phyloP scores from a whole-genome alignment of 2,113 vertebrate genomes.

The Microcebus jonahi region DNA sequence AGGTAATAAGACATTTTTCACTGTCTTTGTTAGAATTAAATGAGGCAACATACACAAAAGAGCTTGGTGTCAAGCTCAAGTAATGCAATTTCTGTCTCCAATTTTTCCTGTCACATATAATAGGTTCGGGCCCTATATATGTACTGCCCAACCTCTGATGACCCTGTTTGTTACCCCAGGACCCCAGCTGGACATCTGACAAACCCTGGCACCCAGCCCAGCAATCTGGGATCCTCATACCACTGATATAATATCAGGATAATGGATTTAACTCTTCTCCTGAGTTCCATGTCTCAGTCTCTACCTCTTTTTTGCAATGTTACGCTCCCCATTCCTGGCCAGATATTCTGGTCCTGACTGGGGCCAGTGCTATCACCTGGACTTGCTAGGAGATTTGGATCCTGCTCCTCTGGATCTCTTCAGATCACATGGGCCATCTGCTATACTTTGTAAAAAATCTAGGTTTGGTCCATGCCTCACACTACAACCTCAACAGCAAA shows the following conservation, averaged over 20 bases:
- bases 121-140: neutral
- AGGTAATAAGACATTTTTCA: neutral
- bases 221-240: no score
- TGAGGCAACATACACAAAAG: neutral
- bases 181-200: neutral
- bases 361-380: no score
- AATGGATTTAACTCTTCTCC: neutral
- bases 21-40: neutral
- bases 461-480: neutral
- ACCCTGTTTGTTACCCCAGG: neutral
- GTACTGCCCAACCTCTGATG: accelerated
- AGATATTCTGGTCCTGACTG: neutral
- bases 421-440: no score
- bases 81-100: neutral
- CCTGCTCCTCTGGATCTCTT: neutral
- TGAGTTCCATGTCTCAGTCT: neutral
- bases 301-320: no score
- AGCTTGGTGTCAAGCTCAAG: neutral
- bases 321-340: neutral
- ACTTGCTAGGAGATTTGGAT: neutral
- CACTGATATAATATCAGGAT: neutral
- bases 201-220: neutral
- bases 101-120: neutral
- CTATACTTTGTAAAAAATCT: neutral
- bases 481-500: neutral